phyloP scores from a whole-genome alignment of 1,140 invertebrate species.

The Listronotus bonariensis region DNA sequence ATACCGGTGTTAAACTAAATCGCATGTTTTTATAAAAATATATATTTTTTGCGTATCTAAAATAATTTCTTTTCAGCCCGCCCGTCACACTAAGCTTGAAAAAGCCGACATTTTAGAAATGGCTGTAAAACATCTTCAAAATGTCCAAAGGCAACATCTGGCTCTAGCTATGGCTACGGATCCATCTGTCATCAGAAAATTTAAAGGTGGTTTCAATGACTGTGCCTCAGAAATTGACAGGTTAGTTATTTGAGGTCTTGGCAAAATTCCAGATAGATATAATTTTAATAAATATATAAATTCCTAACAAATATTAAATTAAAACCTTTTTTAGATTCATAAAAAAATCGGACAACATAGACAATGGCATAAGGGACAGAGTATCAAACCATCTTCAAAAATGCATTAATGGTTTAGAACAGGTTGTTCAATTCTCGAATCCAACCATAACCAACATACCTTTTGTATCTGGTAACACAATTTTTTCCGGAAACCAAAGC shows the following conservation, averaged over 20 bases:
- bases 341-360: slow-evolving; percentile 57
- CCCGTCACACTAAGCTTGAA: slow-evolving; percentile 91
- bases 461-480: slow-evolving; percentile 24
- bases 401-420: slow-evolving; percentile 55
- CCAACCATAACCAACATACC: slow-evolving; percentile 39
- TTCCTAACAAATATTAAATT: too few species aligned
- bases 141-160: slow-evolving; percentile 75
- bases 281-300: too few species aligned
- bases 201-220: slow-evolving; percentile 85
- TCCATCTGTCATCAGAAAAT: slow-evolving; percentile 80
- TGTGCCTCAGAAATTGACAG: slow-evolving; percentile 83
- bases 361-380: slow-evolving; percentile 70
- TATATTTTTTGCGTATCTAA: too few species aligned
- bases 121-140: slow-evolving; percentile 91
- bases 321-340: slow-evolving; percentile 54
- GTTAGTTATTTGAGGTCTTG: slow-evolving; percentile 57
- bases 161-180: slow-evolving; percentile 75
- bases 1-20: too few species aligned
- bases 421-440: slow-evolving; percentile 46
- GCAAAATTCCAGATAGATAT: too few species aligned
- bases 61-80: slow-evolving; percentile 67
- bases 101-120: slow-evolving; percentile 97
- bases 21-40: too few species aligned
- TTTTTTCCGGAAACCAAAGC: slow-evolving; percentile 25
- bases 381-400: slow-evolving; percentile 69